A percentile compares a stretch with the other conserved stretches of the same genome.
These are phyloP conservation scores for Zaprionus davidi DNA, from an alignment of 1,140 invertebrate species.

Conservation along the genomic window DNA sequence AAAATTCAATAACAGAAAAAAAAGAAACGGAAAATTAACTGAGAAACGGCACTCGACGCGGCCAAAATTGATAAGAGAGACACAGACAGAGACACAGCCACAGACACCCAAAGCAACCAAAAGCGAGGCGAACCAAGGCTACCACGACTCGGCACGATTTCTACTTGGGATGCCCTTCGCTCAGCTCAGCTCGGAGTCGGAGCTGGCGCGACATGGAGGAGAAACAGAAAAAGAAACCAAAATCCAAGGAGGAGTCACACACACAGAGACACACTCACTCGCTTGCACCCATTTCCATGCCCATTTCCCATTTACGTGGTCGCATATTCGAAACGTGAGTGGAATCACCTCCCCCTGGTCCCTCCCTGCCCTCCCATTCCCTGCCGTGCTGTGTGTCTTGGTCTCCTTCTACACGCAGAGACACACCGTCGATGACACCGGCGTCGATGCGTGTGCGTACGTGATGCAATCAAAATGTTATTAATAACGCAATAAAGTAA, in stretches of 20 bases:
- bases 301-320: constrained; percentile 70
- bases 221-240: constrained; percentile 32
- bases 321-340: constrained; percentile 65
- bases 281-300: constrained; percentile 76
- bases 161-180: constrained; percentile 71
- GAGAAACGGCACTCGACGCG: constrained; percentile 72
- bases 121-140: constrained; percentile 57
- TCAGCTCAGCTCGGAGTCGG: constrained; percentile 12
- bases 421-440: constrained; percentile 29
- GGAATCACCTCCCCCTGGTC: not conserved
- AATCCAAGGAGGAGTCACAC: constrained; percentile 60
- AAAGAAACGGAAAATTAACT: constrained; percentile 75
- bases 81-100: constrained; percentile 38
- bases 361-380: not conserved
- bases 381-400: constrained; percentile 9
- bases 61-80: constrained; percentile 73
- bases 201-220: not conserved
- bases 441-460: constrained; percentile 67
- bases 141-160: constrained; percentile 67
- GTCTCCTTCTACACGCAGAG: not conserved
- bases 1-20: constrained; percentile 74
- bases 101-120: constrained; percentile 23
- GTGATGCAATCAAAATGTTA: constrained; percentile 83
- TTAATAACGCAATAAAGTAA: constrained; percentile 83
- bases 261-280: constrained; percentile 19